These are phyloP conservation scores for Thereva unica DNA, from an alignment of 2,888 invertebrate genomes.

Conservation along the genomic window DNA sequence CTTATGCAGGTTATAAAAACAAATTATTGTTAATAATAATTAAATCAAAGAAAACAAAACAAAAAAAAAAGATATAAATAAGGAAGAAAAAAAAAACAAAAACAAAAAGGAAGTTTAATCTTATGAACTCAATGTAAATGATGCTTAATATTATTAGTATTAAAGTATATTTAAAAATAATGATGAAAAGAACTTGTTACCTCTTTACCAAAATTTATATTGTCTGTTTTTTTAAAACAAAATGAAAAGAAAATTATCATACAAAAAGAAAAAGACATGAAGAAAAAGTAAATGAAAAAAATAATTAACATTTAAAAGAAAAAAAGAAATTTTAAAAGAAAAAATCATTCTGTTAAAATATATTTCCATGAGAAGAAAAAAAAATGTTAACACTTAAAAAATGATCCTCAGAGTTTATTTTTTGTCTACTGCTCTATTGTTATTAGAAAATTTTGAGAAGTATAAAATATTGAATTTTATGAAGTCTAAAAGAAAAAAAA, in stretches of 20 bases:
- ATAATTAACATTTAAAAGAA: constrained; percentile 1
- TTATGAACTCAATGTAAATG: constrained; percentile 20
- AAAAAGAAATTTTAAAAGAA: not conserved
- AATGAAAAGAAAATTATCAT: not conserved
- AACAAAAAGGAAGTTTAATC: constrained; percentile 12
- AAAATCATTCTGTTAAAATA: not conserved
- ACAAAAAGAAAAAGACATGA: not conserved
- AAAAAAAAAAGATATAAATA: constrained; percentile 9
- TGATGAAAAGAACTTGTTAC: constrained; percentile 21
- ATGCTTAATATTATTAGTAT: constrained; percentile 14
- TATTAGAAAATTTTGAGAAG: constrained; percentile 16
- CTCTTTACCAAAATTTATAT: constrained; percentile 21
- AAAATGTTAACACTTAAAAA: constrained; percentile 21
- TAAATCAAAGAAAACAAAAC: not conserved
- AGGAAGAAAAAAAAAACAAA: not conserved
- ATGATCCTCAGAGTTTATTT: constrained; percentile 28
- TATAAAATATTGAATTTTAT: constrained; percentile 19
- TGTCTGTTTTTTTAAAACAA: constrained; percentile 18
- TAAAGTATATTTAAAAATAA: constrained; percentile 17
- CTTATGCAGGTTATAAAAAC: constrained; percentile 17
- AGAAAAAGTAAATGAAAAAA: not conserved
- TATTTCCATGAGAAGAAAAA: not conserved
- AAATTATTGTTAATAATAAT: constrained; percentile 2
- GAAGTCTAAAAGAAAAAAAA: constrained; percentile 25
- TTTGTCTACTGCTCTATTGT: constrained; percentile 26